Base-by-base conservation (phyloP, 2,797 vertebrate species). In the Nyctalus aviator region DNA sequence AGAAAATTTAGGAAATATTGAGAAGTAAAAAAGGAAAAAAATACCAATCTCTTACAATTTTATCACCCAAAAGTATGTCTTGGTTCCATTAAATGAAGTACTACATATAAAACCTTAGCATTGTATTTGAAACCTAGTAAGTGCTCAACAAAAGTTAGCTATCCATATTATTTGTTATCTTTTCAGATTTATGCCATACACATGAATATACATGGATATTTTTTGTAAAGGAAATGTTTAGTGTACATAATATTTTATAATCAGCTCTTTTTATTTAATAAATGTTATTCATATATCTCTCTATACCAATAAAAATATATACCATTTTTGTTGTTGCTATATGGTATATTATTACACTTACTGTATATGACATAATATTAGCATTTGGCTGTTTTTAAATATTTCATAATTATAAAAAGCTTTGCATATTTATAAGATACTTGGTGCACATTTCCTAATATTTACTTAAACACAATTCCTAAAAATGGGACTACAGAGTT, bases 391-490 rank as follows among this genome's bases (percentile, higher is more conserved):
- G 32, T 82, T 82, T 82, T 68, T 30, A 59, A 82, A 27, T 57
- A 55, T 55, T 90, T 78, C 23, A 69, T 48, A 50, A 96, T 72
- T 81, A 62, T 72, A 81, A 90, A 94, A 82, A 59, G 41, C 6
- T 79, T 77, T 68, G 17, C 35, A 57, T 8, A 55, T 75, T 75
- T 69, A 69, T 62, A 17, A 88, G 2, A 78, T 30, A 71, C 48
- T 17, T 35, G 53, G 25, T 78, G 15, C 44, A 93, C 15, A 66
- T 81, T 90, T 95, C 69, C 82, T 87, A 90, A 35, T 81, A 79
- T 68, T 88, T 84, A 66, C 69, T 73, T 86, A 83, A 21, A 30
- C 57, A 57, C 68, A 50, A 91, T 59, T 89, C 46, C 87, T 90
- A 9, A 41, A 66, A 75, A 37, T 20, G 0, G 5, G n/a, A 94